Evolutionary conservation across 2,888 invertebrate species (phyloP).

Genomic region (Ophraella communa): DNA sequence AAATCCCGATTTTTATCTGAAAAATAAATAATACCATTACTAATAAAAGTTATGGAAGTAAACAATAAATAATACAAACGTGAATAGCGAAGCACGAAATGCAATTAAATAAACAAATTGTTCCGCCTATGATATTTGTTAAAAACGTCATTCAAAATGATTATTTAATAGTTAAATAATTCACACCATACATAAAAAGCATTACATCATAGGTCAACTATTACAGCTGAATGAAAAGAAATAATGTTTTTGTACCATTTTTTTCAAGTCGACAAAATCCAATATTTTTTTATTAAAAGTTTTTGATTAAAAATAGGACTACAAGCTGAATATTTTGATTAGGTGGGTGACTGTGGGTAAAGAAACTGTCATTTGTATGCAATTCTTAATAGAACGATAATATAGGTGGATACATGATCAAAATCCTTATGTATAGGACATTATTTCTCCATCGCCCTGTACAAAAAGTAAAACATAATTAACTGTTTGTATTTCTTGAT

Average conservation of each 20-base stretch:
- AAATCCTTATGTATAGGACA: no score
- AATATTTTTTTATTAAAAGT: no score
- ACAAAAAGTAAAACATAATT: neutral
- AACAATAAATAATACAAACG: neutral
- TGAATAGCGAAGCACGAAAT: neutral
- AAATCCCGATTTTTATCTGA: neutral
- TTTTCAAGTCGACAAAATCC: no score
- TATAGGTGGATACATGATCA: no score
- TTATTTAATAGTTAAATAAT: slow-evolving; percentile 31
- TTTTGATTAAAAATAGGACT: no score
- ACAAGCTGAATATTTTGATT: no score
- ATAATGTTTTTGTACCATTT: neutral
- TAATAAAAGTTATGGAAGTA: no score
- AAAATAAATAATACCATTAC: neutral
- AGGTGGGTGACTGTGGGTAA: no score
- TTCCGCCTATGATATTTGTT: slow-evolving; percentile 23
- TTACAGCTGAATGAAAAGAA: slow-evolving; percentile 3
- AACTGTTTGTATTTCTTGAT: neutral
- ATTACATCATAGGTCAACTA: slow-evolving; percentile 25
- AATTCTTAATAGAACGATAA: no score
- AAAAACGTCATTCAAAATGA: slow-evolving; percentile 29
- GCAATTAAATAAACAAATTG: neutral
- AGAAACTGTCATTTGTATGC: no score
- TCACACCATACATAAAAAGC: slow-evolving; percentile 29
- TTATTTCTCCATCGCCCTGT: neutral